A percentile compares a stretch with the other conserved stretches of the same genome.
Conservation (phyloP, 1,140 invertebrate genomes). For the Apis dorsata region DNA sequence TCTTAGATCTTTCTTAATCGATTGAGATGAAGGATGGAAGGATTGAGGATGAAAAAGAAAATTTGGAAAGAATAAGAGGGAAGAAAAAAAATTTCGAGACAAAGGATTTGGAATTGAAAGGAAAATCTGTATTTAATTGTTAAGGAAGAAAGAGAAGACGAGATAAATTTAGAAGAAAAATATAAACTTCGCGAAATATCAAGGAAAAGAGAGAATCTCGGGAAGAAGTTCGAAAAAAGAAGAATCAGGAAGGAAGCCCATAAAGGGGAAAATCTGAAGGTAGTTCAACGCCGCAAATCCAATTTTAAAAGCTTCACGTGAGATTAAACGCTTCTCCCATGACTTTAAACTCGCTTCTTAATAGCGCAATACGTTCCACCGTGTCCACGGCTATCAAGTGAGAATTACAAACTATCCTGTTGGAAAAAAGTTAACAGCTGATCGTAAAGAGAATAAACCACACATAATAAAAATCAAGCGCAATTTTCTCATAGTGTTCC, state of each 20-base stretch:
- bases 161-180: not conserved
- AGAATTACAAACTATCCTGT: not conserved
- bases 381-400: slow-evolving; percentile 8
- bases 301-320: not conserved
- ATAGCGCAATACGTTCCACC: slow-evolving; percentile 30
- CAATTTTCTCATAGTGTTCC: not conserved
- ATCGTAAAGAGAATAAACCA: slow-evolving; percentile 1
- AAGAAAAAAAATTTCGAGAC: too few relatives aligned
- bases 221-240: not conserved
- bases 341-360: not conserved
- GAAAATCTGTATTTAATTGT: too few relatives aligned
- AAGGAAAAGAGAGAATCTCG: not conserved
- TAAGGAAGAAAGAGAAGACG: not conserved
- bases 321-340: not conserved
- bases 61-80: too few relatives aligned
- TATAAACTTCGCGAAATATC: not conserved
- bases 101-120: too few relatives aligned
- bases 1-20: too few relatives aligned
- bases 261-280: not conserved
- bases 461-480: not conserved
- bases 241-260: not conserved
- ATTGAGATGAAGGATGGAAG: too few relatives aligned
- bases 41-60: too few relatives aligned
- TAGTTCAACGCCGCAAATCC: not conserved
- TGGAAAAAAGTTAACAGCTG: not conserved